Percentiles rank a stretch among this genome's conserved stretches.
Evolutionary conservation across 1,140 invertebrate genomes (phyloP).

Genomic region (Camponotus pennsylvanicus): DNA sequence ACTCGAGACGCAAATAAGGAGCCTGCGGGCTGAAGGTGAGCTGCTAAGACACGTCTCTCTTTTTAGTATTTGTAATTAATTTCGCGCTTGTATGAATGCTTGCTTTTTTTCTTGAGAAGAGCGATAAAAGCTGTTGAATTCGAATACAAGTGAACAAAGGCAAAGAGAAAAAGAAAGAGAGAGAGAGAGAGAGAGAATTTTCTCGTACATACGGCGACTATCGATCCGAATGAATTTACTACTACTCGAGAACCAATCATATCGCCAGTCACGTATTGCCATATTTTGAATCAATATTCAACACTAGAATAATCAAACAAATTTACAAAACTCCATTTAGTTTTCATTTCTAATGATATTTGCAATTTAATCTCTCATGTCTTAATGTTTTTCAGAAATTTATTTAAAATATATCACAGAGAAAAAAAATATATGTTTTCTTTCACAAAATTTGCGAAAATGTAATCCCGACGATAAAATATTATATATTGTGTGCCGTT

Average conservation of each 20-base stretch:
- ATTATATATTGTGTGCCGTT: background rate
- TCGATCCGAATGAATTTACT: conserved; percentile 71
- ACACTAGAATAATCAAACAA: conserved; percentile 74
- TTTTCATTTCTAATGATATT: conserved; percentile 48
- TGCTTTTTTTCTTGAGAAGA: background rate
- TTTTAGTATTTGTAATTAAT: conserved; percentile 42
- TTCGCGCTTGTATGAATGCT: background rate
- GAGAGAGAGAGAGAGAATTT: conserved; percentile 25
- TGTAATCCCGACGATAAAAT: background rate
- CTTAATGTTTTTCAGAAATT: conserved; percentile 25
- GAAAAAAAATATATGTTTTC: background rate
- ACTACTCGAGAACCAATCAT: conserved; percentile 69
- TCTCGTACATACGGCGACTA: conserved; percentile 51
- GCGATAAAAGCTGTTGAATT: background rate
- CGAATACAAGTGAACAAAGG: background rate
- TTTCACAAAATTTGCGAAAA: background rate
- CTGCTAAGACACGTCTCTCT: background rate
- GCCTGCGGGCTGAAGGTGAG: conserved; percentile 92
- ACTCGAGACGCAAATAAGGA: conserved; percentile 93
- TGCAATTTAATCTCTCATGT: conserved; percentile 23
- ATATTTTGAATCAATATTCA: conserved; percentile 75
- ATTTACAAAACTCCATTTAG: conserved; percentile 45
- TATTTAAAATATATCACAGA: conserved; percentile 3
- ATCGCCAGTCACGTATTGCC: conserved; percentile 69
- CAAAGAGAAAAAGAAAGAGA: background rate